Evolutionary conservation across 2,113 vertebrate species (phyloP).

Genomic region (Hippopotamus amphibius): DNA sequence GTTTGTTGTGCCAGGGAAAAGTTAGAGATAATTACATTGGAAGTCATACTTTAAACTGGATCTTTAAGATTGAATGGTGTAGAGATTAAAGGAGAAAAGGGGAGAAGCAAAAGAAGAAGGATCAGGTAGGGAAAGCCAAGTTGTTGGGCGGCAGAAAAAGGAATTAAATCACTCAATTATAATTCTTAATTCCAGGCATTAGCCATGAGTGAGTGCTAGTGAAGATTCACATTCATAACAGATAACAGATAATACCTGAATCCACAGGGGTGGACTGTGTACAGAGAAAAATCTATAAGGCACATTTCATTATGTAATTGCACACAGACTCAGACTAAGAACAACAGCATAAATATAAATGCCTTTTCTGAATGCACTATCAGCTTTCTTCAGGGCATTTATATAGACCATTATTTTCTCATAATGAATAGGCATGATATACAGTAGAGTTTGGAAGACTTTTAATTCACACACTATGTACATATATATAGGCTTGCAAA

Average conservation of each 20-base stretch:
- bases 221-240: background rate
- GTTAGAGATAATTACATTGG: background rate
- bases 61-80: background rate
- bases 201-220: background rate
- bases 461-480: background rate
- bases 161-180: background rate
- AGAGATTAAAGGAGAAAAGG: background rate
- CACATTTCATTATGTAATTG: background rate
- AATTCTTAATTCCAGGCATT: background rate
- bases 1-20: background rate
- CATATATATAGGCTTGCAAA: background rate
- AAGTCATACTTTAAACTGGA: background rate
- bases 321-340: background rate
- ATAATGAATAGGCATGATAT: background rate
- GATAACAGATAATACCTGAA: too few species aligned
- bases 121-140: background rate
- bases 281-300: background rate
- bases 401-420: background rate
- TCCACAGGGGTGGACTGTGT: background rate
- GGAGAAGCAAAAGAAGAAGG: background rate
- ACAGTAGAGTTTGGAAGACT: background rate
- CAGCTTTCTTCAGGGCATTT: background rate
- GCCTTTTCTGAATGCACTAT: background rate
- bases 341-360: background rate
- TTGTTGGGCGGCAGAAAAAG: background rate